Percentiles rank a stretch among this genome's conserved stretches.
These are phyloP conservation scores for Myodes glareolus DNA, from an alignment of 2,113 vertebrate genomes.

Conservation along the genomic window DNA sequence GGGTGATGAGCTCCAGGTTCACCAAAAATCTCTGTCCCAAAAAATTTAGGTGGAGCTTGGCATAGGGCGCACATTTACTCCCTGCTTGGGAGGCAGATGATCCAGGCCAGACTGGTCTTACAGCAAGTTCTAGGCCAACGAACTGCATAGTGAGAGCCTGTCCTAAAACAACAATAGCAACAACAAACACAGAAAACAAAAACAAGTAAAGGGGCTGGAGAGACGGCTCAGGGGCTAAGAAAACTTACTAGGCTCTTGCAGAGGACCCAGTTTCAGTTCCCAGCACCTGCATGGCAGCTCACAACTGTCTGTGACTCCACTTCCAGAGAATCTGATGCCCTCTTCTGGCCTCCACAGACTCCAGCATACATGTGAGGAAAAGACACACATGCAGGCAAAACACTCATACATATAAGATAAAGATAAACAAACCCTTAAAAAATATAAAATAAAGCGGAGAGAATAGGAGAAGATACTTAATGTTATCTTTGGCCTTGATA, in stretches of 20 bases:
- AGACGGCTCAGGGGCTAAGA: not conserved
- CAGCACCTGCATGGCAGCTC: not conserved
- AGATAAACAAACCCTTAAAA: not conserved
- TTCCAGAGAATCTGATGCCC: not conserved
- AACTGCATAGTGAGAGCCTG: no score
- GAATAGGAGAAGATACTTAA: not conserved
- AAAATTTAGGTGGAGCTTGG: not conserved
- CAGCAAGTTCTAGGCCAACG: not conserved
- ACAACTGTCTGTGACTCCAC: not conserved
- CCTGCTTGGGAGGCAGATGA: not conserved
- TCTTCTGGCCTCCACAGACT: not conserved
- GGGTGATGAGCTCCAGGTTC: not conserved
- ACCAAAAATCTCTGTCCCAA: not conserved
- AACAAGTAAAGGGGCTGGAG: not conserved
- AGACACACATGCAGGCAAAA: not conserved
- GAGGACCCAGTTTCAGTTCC: not conserved
- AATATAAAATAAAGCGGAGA: not conserved
- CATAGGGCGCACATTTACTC: not conserved
- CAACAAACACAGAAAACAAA: no score
- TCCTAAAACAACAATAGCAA: no score
- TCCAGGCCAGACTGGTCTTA: not conserved
- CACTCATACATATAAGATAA: not conserved
- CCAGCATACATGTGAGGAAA: not conserved
- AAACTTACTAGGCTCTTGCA: not conserved
- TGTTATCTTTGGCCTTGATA: not conserved